These are phyloP conservation scores for Oscheius sp. DNA, from an alignment of 2,888 invertebrate genomes.

Conservation along the genomic window DNA sequence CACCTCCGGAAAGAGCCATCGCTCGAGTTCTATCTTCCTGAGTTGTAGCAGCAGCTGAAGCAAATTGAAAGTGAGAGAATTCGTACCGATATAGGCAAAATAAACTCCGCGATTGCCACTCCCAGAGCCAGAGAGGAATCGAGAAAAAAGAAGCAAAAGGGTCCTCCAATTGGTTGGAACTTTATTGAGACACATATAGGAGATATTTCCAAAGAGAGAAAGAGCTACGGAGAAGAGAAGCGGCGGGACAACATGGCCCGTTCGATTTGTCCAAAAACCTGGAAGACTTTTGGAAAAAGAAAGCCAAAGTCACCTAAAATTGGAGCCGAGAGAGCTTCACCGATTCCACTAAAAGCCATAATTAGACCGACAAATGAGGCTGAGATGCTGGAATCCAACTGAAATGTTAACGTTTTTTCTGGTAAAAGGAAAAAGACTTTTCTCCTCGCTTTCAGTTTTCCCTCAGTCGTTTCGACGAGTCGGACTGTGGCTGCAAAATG, in stretches of 20 bases:
- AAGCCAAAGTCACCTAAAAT: slow-evolving; percentile 37
- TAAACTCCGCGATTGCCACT: slow-evolving; percentile 10
- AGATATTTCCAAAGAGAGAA: slow-evolving; percentile 38
- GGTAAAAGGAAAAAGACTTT: background rate
- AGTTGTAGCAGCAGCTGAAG: slow-evolving; percentile 35
- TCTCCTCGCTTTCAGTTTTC: background rate
- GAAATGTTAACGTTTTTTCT: background rate
- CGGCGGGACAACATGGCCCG: slow-evolving; percentile 38
- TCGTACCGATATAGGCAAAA: background rate
- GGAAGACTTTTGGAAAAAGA: slow-evolving; percentile 36
- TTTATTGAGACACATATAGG: slow-evolving; percentile 40
- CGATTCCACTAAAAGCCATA: slow-evolving; percentile 44
- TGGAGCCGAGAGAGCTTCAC: slow-evolving; percentile 49
- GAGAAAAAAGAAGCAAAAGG: slow-evolving; percentile 37
- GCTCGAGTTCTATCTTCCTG: slow-evolving; percentile 40
- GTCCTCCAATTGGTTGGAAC: slow-evolving; percentile 29
- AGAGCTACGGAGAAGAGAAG: slow-evolving; percentile 36
- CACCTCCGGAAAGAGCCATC: slow-evolving; percentile 50
- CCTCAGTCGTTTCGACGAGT: background rate
- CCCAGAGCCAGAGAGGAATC: slow-evolving; percentile 46
- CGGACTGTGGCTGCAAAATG: slow-evolving; percentile 10
- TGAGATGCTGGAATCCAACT: slow-evolving; percentile 46
- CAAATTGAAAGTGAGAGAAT: too few species aligned
- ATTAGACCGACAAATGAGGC: slow-evolving; percentile 41
- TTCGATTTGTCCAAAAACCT: slow-evolving; percentile 27